Percentiles rank a stretch among this genome's conserved stretches.
Conservation (phyloP, 1,140 invertebrate genomes). For the Zaprionus inermis region DNA sequence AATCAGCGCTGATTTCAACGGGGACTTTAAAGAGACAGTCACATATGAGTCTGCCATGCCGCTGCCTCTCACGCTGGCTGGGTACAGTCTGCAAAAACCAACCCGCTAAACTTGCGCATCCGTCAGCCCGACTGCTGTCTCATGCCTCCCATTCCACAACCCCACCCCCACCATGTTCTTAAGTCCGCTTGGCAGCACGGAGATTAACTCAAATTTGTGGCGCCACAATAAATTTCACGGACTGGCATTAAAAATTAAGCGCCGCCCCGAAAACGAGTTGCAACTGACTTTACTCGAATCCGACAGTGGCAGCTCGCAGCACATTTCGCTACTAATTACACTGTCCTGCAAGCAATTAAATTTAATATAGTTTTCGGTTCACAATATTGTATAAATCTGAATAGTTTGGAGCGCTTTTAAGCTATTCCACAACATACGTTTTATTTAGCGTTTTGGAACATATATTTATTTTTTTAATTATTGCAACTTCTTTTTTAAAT, state of each 20-base stretch:
- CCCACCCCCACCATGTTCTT: constrained; percentile 2
- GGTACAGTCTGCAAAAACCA: constrained; percentile 56
- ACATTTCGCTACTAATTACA: constrained; percentile 58
- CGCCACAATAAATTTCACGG: constrained; percentile 73
- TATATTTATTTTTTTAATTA: too few relatives aligned
- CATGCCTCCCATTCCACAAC: constrained; percentile 16
- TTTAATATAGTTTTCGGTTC: background rate
- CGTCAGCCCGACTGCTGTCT: constrained; percentile 26
- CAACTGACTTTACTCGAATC: constrained; percentile 49
- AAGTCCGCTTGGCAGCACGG: constrained; percentile 56
- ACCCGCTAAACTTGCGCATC: constrained; percentile 37
- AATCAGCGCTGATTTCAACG: constrained; percentile 66
- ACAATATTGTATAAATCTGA: background rate
- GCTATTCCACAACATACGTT: too few relatives aligned
- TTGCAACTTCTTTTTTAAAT: too few relatives aligned
- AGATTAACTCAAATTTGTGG: constrained; percentile 80
- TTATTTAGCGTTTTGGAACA: background rate
- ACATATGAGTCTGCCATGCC: background rate
- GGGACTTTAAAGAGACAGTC: constrained; percentile 58
- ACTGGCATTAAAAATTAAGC: constrained; percentile 77
- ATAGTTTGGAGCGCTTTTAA: too few relatives aligned
- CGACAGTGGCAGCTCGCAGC: constrained; percentile 12
- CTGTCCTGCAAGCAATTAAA: constrained; percentile 13
- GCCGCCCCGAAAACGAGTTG: constrained; percentile 53
- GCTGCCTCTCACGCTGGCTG: background rate